Base-by-base conservation (phyloP, 2,888 invertebrate genomes). In the Melanostoma scalare region DNA sequence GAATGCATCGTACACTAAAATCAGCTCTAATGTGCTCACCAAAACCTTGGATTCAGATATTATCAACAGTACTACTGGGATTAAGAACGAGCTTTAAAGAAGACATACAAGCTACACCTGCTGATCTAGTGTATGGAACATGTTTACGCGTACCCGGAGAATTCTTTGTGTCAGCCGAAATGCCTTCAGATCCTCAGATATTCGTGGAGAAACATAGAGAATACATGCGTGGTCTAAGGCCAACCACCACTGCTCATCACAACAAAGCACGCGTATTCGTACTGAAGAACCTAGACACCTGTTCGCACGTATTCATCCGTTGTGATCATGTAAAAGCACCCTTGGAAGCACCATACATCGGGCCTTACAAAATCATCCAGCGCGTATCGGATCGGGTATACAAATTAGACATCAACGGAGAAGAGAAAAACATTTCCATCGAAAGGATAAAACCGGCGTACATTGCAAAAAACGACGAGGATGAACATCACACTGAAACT, bases 91-190 rank as follows among this genome's bases (percentile, higher is more conserved):
- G 44, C 30, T 61, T 36, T 3, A 55, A n/a, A 55, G 20, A 48
- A 10, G 46, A 55, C 3, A 68, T 53, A 4, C 40, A 67, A 53
- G 52, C 67, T 38, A 42, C 53, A 8, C 35, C 42, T n/a, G 67
- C 67, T 38, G 53, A 67, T 35, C 44, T 67, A 44, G 30, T 68
- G 4, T 56, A 68, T 31, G 68, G 56, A 2, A 31, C 44, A 2
- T 20, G 8, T 20, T 1, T 68, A 3, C 44, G 56, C 9, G 56
- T 56, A 44, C 55, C 56, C 20, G 53, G 44, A 44, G 52, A 65
- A 44, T 44, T 44, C n/a, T 44, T 44, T 10, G 44, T 44, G n/a
- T 10, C 3, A 44, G 9, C 44, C 9, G n/a, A 10, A n/a, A 9
- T n/a, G 6, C 44, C 8, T 9, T 20, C 20, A 20, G 20, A 20